These are phyloP conservation scores for Scomber colias DNA, from an alignment of 2,113 vertebrate genomes.

Conservation along the genomic window DNA sequence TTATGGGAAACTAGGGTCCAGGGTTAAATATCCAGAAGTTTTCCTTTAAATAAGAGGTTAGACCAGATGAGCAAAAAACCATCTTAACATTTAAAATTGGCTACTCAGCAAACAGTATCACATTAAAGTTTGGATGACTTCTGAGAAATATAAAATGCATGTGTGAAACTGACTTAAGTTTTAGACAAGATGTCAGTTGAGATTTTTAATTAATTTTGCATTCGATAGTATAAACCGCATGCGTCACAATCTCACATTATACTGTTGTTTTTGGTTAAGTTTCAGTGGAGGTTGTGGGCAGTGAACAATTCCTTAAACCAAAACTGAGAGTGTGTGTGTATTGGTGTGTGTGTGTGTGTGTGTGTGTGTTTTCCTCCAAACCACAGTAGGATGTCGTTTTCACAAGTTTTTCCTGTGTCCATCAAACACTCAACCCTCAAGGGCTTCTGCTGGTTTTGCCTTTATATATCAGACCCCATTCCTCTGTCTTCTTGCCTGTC, in stretches of 20 bases:
- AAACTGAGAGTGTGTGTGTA: neutral
- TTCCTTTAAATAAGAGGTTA: no score
- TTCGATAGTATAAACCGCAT: neutral
- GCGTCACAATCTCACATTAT: constrained; percentile 11
- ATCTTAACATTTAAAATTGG: constrained; percentile 7
- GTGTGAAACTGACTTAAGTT: constrained; percentile 16
- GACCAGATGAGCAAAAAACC: constrained; percentile 7
- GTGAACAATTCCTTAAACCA: neutral
- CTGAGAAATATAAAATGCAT: constrained; percentile 5
- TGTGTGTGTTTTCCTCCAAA: constrained; percentile 26
- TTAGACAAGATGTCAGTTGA: neutral
- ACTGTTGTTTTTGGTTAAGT: neutral
- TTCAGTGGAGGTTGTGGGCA: neutral
- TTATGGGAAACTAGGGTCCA: no score
- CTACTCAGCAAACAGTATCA: neutral
- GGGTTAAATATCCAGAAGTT: no score
- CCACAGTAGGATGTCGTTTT: constrained; percentile 47
- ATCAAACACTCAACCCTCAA: constrained; percentile 31
- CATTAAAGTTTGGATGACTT: constrained; percentile 19
- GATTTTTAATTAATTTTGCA: neutral
- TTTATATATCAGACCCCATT: constrained; percentile 42
- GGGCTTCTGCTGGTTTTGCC: constrained; percentile 22
- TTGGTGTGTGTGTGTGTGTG: neutral
- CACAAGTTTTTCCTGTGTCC: constrained; percentile 40
- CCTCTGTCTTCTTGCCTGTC: constrained; percentile 25